These are phyloP conservation scores for Noctua fimbriata DNA, from an alignment of 2,888 invertebrate genomes.

Conservation along the genomic window DNA sequence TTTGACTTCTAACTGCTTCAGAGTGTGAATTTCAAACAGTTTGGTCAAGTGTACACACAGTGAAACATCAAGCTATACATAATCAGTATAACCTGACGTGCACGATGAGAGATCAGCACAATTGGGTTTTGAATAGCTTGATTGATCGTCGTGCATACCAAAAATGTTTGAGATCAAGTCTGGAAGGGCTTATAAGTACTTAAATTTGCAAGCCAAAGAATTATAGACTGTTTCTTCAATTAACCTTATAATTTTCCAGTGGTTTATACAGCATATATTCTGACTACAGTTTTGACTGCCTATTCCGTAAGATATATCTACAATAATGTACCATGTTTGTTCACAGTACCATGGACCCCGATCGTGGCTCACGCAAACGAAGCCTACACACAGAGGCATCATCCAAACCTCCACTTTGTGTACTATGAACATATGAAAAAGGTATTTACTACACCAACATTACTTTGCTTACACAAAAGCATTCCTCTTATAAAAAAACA, in stretches of 20 bases:
- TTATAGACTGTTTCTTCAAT: neutral
- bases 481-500: neutral
- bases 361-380: constrained; percentile 85
- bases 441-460: constrained; percentile 66
- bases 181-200: neutral
- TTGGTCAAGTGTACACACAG: neutral
- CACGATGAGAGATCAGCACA: too few species aligned
- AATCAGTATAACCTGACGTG: too few species aligned
- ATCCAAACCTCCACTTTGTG: constrained; percentile 85
- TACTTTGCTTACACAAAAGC: neutral
- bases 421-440: constrained; percentile 86
- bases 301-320: neutral
- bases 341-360: constrained; percentile 85
- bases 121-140: too few species aligned
- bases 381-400: constrained; percentile 80
- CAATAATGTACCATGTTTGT: constrained; percentile 21
- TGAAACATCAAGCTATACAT: too few species aligned
- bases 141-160: neutral
- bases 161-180: neutral
- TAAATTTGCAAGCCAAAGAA: neutral
- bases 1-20: neutral
- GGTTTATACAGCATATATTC: neutral
- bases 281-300: neutral
- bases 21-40: neutral
- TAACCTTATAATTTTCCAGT: neutral